A percentile compares a stretch with the other conserved stretches of the same genome.
These are phyloP conservation scores for Erpornis zantholeuca DNA, from an alignment of 2,113 vertebrate species.

Conservation along the genomic window DNA sequence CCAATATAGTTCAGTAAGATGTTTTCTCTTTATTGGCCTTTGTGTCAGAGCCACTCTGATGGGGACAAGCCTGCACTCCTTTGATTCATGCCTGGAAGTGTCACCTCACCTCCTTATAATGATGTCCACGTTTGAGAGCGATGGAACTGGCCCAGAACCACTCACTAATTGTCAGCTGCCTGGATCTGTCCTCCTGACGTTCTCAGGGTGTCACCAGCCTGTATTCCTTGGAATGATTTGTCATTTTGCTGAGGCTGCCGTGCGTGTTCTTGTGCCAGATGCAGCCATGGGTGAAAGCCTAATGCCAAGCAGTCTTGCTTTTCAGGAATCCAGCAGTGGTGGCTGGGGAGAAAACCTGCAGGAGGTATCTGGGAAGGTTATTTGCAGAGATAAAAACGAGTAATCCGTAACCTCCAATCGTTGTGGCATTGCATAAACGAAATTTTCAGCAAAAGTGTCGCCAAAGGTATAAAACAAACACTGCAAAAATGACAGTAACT, in stretches of 20 bases:
- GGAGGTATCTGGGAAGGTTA: background rate
- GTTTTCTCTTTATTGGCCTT: background rate
- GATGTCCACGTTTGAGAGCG: background rate
- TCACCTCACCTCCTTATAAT: background rate
- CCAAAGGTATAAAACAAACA: background rate
- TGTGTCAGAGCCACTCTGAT: background rate
- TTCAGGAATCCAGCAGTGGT: background rate
- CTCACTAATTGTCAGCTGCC: background rate
- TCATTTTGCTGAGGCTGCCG: background rate
- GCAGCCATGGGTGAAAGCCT: no score
- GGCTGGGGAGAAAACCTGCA: background rate
- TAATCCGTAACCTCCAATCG: background rate
- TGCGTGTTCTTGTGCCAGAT: rapidly evolving
- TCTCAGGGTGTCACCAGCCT: background rate
- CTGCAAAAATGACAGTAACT: background rate
- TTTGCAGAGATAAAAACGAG: background rate
- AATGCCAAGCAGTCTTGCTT: background rate
- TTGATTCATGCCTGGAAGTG: background rate
- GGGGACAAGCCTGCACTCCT: background rate
- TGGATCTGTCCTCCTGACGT: background rate
- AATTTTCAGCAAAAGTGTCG: rapidly evolving
- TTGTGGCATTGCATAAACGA: background rate
- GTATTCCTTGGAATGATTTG: background rate
- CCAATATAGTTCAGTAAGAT: background rate
- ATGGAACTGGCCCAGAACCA: background rate